Evolutionary conservation across 2,888 invertebrate genomes (phyloP).

Genomic region (Drosophila paranaensis): DNA sequence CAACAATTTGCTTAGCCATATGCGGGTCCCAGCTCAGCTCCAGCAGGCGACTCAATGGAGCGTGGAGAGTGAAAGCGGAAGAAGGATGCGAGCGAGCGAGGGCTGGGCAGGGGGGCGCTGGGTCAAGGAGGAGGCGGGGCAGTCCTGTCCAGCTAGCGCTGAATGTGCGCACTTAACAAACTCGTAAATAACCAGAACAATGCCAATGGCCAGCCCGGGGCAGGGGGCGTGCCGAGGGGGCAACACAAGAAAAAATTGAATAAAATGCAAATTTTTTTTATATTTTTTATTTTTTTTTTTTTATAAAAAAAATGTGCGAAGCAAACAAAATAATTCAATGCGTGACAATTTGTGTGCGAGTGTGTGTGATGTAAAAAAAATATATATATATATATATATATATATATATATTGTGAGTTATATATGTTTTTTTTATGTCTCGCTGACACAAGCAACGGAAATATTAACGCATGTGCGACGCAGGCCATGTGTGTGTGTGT

Average conservation of each 20-base stretch:
- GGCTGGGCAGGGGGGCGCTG: conserved; percentile 10
- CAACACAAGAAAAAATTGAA: conserved; percentile 75
- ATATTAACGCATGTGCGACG: conserved; percentile 78
- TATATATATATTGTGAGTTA: conserved; percentile 20
- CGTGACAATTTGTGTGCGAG: conserved; percentile 71
- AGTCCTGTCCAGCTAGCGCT: conserved; percentile 45
- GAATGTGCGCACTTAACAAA: conserved; percentile 76
- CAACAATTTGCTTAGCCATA: conserved; percentile 50
- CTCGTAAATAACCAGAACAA: conserved; percentile 81
- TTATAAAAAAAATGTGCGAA: conserved; percentile 3
- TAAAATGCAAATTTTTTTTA: conserved; percentile 82
- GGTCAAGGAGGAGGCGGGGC: conserved; percentile 7
- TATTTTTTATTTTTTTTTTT: conserved; percentile 48
- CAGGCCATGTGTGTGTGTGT: conserved; percentile 18
- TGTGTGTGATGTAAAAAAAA: not conserved
- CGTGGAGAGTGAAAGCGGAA: conserved; percentile 47
- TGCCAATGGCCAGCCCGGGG: conserved; percentile 49
- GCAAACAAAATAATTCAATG: conserved; percentile 78
- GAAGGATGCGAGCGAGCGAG: not conserved
- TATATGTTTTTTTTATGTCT: conserved; percentile 56
- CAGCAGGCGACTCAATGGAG: conserved; percentile 50
- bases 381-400: not conserved
- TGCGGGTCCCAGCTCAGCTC: conserved; percentile 23
- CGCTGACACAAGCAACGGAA: conserved; percentile 68
- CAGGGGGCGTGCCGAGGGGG: conserved; percentile 21